Evolutionary conservation across 2,113 vertebrate genomes (phyloP), one percentile per base, ranked within the genome.

Genomic region (Passer montanus): DNA sequence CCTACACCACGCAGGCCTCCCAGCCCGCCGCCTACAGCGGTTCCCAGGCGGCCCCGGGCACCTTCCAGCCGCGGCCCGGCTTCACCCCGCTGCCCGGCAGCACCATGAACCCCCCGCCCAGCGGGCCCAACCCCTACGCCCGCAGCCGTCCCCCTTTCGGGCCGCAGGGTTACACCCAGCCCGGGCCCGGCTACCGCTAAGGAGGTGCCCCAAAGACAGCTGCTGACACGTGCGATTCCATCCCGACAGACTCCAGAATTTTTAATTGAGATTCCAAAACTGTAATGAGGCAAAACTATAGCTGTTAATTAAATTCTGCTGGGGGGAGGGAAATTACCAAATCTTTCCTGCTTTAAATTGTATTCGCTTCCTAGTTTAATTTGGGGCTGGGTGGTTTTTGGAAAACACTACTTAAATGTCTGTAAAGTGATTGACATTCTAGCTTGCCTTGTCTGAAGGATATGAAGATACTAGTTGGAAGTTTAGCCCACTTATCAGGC

Each of bases 101-200:
- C 98, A 98, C 98, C 59, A 98, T 98, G 95, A 98, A 98, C 78
- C 99, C 99, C 10, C 99, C 99, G 35, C 98, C 99, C 11, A 98
- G 98, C 58, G 98, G 98, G 67, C 95, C 99, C 89, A 99, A 99
- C 97, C 99, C 99, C 3, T 99, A 99, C 4, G 98, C 99, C 87
- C 99, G 99, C 60, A 99, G 98, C 95, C 99, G 99, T 8, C 99
- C 98, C 9, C 98, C 99, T 44, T 99, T 99, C 24, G 98, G 98
- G 75, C 69, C 96, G 21, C 99, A 99, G 98, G 98, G 99, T 68
- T 99, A 99, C 80, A 85, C 99, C 93, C 99, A 99, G 70, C 99
- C 99, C 0, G 99, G 99, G 46, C 99, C 99, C 6, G 99, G 99
- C 49, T 99, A 99, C 97, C 99, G 99, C 97, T 99, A 99, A 99